Evolutionary conservation across 92 coral and sea anemone species (phyloP).

Genomic region (Scolanthus callimorphus): DNA sequence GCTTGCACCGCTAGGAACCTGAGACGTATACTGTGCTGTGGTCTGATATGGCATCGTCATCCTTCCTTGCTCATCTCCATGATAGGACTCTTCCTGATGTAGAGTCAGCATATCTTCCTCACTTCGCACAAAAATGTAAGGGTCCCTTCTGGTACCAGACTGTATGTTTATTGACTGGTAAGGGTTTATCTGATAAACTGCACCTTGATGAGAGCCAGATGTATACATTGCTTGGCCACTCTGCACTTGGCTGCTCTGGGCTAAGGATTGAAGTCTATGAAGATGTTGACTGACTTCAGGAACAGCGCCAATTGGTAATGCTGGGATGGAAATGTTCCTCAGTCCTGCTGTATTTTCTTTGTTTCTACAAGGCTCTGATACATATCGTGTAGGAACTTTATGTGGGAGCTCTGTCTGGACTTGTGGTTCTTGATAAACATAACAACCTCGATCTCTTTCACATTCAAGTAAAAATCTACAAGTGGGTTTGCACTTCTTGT

Average conservation of each 20-base stretch:
- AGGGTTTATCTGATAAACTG: not conserved
- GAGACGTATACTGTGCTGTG: not conserved
- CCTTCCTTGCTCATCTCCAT: not conserved
- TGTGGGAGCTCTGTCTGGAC: slow-evolving; percentile 21
- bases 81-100: not conserved
- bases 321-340: not conserved
- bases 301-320: slow-evolving; percentile 1
- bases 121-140: not conserved
- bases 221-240: not conserved
- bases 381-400: not conserved
- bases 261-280: not conserved
- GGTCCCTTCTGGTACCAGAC: not conserved
- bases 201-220: not conserved
- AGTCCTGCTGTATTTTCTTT: no score
- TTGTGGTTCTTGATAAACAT: slow-evolving; percentile 34
- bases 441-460: slow-evolving; percentile 24
- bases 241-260: no score
- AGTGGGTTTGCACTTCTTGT: slow-evolving; percentile 23
- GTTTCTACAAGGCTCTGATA: not conserved
- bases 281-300: slow-evolving; percentile 1
- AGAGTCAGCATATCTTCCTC: not conserved
- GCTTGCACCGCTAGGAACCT: not conserved
- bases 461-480: slow-evolving; percentile 56
- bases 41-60: no score
- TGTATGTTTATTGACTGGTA: not conserved